Conservation (phyloP, 1,140 invertebrate genomes). For the Drosophila mojavensis region DNA sequence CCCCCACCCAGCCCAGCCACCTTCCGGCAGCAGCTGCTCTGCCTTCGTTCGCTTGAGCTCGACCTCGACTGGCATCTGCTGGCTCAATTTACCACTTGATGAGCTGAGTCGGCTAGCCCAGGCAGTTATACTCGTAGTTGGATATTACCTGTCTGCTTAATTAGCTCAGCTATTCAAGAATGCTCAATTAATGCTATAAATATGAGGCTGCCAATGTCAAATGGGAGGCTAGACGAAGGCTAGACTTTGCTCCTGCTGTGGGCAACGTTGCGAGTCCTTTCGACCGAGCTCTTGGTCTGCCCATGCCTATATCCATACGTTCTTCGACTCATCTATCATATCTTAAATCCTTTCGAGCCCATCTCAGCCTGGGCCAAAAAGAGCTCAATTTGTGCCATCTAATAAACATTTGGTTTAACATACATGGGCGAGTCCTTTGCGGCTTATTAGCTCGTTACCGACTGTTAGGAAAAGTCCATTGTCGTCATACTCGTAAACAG, state of each 20-base stretch:
- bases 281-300: no score
- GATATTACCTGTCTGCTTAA: not conserved
- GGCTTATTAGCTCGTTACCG: conserved; percentile 40
- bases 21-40: not conserved
- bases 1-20: not conserved
- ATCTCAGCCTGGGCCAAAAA: no score
- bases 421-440: conserved; percentile 8
- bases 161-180: not conserved
- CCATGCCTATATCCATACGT: no score
- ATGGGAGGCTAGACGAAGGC: no score
- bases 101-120: not conserved
- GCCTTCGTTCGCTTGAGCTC: not conserved
- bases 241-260: no score
- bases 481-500: conserved; percentile 23
- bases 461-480: conserved; percentile 12
- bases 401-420: conserved; percentile 1
- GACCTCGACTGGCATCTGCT: not conserved
- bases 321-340: no score
- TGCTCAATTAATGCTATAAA: not conserved
- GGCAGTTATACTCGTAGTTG: not conserved
- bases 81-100: conserved; percentile 6
- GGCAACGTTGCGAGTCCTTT: no score
- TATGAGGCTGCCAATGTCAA: no score
- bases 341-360: no score
- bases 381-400: conserved; percentile 1